Percentiles rank a stretch among this genome's conserved stretches.
These are phyloP conservation scores for Drosophila merina DNA, from an alignment of 2,888 invertebrate species.

Conservation along the genomic window DNA sequence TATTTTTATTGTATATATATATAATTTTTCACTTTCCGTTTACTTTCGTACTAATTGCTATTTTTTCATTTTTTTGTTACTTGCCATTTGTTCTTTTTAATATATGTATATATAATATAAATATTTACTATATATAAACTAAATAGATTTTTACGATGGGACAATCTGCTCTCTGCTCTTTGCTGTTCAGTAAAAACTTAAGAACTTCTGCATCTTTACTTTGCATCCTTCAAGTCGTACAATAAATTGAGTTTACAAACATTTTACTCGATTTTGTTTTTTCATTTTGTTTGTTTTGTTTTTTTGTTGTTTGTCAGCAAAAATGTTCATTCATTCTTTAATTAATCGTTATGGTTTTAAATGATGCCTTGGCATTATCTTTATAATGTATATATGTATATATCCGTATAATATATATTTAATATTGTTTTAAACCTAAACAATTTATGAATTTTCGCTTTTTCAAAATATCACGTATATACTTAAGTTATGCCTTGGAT, in stretches of 20 bases:
- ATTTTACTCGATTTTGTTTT: conserved; percentile 44
- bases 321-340: conserved; percentile 65
- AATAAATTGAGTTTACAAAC: conserved; percentile 75
- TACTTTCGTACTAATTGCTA: conserved; percentile 38
- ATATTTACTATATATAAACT: conserved; percentile 76
- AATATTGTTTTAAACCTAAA: conserved; percentile 69
- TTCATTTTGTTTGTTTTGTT: conserved; percentile 28
- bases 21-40: conserved; percentile 42
- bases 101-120: conserved; percentile 63
- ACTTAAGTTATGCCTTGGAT: conserved; percentile 78
- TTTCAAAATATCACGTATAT: conserved; percentile 81
- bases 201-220: conserved; percentile 46
- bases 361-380: conserved; percentile 42
- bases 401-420: conserved; percentile 53
- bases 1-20: conserved; percentile 61
- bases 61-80: conserved; percentile 31
- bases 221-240: conserved; percentile 54
- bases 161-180: conserved; percentile 64
- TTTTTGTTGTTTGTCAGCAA: conserved; percentile 59
- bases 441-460: conserved; percentile 79
- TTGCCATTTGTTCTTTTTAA: conserved; percentile 63
- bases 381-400: conserved; percentile 57
- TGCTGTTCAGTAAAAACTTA: conserved; percentile 69
- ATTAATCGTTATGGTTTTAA: conserved; percentile 43
- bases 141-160: conserved; percentile 78